These are phyloP conservation scores for Netelia melanura DNA, from an alignment of 2,888 invertebrate species.

Conservation along the genomic window DNA sequence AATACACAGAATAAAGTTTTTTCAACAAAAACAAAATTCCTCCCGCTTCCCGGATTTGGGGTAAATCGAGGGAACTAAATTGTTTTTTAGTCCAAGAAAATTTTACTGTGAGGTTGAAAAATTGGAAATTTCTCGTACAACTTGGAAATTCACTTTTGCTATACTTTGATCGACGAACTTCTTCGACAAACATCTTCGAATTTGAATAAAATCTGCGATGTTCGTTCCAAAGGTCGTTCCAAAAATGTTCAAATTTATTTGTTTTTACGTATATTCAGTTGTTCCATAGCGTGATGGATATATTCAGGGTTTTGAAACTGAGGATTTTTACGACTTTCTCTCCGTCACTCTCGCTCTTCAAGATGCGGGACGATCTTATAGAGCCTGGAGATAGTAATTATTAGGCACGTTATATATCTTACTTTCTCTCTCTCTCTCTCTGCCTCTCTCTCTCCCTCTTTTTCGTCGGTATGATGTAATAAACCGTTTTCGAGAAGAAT, in stretches of 20 bases:
- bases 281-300: constrained; percentile 38
- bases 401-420: constrained; percentile 52
- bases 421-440: not conserved
- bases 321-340: constrained; percentile 18
- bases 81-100: no score
- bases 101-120: no score
- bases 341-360: not conserved
- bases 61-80: no score
- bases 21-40: no score
- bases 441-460: not conserved
- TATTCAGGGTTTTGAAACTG: not conserved
- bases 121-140: no score
- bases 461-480: constrained; percentile 22
- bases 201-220: no score
- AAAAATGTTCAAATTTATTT: not conserved
- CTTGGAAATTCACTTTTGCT: no score
- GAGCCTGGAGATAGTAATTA: constrained; percentile 51
- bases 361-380: constrained; percentile 17
- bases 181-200: no score
- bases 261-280: not conserved
- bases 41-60: no score
- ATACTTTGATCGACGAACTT: no score
- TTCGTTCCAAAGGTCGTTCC: not conserved
- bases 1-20: no score
- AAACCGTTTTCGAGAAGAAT: constrained; percentile 40